Evolutionary conservation across 2,113 vertebrate species (phyloP).

Genomic region (Epinephelus cyanopodus): DNA sequence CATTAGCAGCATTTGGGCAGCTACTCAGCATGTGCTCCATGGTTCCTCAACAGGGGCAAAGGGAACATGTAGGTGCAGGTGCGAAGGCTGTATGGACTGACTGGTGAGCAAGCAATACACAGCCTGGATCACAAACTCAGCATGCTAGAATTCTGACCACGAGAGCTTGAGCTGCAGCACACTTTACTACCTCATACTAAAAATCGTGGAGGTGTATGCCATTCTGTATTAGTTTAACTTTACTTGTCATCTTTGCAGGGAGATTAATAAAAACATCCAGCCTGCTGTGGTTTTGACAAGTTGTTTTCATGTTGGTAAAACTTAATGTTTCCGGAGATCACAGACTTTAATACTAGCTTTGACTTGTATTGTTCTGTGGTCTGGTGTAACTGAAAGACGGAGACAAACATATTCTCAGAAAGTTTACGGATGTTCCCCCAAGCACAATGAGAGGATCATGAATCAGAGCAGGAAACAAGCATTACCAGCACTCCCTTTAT

Average conservation of each 20-base stretch:
- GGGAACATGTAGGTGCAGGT: not conserved
- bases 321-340: not conserved
- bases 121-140: not conserved
- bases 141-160: too few species aligned
- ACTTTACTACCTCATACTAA: not conserved
- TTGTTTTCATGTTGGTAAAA: not conserved
- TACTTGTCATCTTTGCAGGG: not conserved
- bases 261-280: not conserved
- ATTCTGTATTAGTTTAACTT: not conserved
- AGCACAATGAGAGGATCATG: not conserved
- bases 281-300: not conserved
- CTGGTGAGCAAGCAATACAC: not conserved
- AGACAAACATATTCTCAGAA: not conserved
- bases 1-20: not conserved
- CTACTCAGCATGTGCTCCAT: too few species aligned
- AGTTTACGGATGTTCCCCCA: not conserved
- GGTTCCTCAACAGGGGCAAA: not conserved
- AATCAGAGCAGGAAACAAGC: not conserved
- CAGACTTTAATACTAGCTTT: not conserved
- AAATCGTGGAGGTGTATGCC: too few species aligned
- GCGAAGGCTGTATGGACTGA: not conserved
- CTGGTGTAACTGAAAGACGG: not conserved
- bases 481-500: not conserved
- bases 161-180: not conserved
- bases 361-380: conserved; percentile 1